Percentiles rank a stretch among this genome's conserved stretches.
phyloP scores from a whole-genome alignment of 2,113 vertebrate species.

The Craseonycteris thonglongyai region DNA sequence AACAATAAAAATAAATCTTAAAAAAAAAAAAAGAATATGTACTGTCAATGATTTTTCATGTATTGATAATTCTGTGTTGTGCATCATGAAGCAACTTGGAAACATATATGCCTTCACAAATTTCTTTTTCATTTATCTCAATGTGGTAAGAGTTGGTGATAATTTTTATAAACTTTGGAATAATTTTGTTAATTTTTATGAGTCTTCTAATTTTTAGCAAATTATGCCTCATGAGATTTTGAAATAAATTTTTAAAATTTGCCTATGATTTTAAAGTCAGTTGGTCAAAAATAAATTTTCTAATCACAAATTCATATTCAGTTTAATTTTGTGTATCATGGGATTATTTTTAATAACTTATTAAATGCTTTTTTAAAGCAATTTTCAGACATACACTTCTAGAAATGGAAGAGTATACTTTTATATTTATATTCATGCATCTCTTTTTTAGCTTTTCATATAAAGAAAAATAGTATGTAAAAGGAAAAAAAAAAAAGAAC shows the following conservation, averaged over 20 bases:
- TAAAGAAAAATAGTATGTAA: slow-evolving; percentile 19
- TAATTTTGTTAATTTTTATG: slow-evolving; percentile 22
- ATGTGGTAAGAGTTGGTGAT: neutral
- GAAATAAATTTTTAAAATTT: slow-evolving; percentile 10
- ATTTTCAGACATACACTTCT: neutral
- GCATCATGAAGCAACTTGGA: neutral
- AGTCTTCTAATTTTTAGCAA: slow-evolving; percentile 14
- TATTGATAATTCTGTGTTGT: neutral
- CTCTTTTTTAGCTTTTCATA: slow-evolving; percentile 5
- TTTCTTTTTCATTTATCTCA: slow-evolving; percentile 19
- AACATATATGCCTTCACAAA: neutral
- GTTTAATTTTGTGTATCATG: neutral
- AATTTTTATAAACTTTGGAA: neutral
- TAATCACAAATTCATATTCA: neutral
- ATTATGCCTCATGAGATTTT: neutral
- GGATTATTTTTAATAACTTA: neutral
- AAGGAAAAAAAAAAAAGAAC: neutral
- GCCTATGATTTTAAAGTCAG: neutral
- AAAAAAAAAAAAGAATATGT: slow-evolving; percentile 19
- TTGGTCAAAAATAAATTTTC: neutral
- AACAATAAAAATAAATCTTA: too few species aligned
- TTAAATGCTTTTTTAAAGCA: neutral
- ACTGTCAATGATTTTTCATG: neutral
- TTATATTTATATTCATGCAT: slow-evolving; percentile 19
- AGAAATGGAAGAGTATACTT: neutral